Evolutionary conservation across 53 echinoderm and acorn worm species (phyloP).

Genomic region (Paracentrotus lividus): DNA sequence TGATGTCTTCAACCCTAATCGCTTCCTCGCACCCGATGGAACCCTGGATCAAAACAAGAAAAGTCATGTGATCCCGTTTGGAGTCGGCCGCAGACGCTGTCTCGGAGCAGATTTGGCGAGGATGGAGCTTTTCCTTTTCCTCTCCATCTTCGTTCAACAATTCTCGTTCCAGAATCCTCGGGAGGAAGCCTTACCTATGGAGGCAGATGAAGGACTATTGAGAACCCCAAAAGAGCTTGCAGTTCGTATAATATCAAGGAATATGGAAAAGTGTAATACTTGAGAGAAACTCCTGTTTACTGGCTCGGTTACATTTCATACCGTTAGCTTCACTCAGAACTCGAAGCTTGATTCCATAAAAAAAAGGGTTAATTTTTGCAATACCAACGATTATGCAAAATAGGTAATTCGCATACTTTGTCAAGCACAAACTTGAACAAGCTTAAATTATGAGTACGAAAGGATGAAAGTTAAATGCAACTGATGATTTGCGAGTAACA

Average conservation of each 20-base stretch:
- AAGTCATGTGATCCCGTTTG: conserved; percentile 54
- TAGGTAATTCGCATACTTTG: too few species aligned
- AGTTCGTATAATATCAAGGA: conserved; percentile 2
- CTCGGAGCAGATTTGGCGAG: conserved; percentile 68
- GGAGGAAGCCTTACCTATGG: conserved; percentile 41
- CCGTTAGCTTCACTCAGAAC: too few species aligned
- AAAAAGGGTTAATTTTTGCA: too few species aligned
- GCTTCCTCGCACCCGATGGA: conserved; percentile 78
- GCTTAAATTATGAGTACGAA: too few species aligned
- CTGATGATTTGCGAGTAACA: too few species aligned
- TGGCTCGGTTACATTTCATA: too few species aligned
- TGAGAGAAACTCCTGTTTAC: not conserved
- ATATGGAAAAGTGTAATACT: not conserved
- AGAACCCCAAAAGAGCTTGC: not conserved
- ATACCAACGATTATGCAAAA: too few species aligned
- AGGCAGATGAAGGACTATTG: conserved; percentile 56
- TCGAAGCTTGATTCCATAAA: too few species aligned
- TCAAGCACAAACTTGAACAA: too few species aligned
- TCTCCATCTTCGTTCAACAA: conserved; percentile 55
- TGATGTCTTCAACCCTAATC: conserved; percentile 53
- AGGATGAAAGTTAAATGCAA: too few species aligned
- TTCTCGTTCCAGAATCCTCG: conserved; percentile 25
- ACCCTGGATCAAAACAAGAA: conserved; percentile 44
- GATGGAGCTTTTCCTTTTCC: conserved; percentile 68
- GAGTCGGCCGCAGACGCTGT: conserved; percentile 70